Percentiles rank a stretch among this genome's conserved stretches.
These are phyloP conservation scores for Engraulis encrasicolus DNA, from an alignment of 2,113 vertebrate species.

Conservation along the genomic window DNA sequence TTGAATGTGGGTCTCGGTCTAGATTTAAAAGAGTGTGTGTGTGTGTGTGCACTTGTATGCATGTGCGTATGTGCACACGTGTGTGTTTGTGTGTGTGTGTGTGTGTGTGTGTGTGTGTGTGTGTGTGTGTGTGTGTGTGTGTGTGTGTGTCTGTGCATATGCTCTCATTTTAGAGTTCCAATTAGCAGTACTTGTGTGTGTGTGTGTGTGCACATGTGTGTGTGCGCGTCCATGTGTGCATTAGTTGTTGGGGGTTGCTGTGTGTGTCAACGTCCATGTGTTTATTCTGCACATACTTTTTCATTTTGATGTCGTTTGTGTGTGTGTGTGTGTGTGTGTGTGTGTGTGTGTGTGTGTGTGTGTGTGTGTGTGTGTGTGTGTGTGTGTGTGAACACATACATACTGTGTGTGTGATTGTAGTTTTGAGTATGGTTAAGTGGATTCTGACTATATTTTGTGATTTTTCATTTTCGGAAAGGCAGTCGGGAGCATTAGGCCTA, in stretches of 20 bases:
- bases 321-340: background rate
- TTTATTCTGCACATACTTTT: background rate
- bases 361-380: background rate
- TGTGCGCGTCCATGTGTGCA: background rate
- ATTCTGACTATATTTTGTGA: background rate
- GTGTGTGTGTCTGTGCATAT: slow-evolving; percentile 23
- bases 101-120: background rate
- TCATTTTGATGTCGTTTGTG: background rate
- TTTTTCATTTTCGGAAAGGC: background rate
- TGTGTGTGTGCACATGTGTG: slow-evolving; percentile 36
- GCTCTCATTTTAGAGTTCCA: background rate
- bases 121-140: slow-evolving; percentile 30
- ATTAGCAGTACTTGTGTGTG: slow-evolving; percentile 20
- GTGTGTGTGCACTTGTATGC: background rate
- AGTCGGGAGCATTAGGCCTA: background rate
- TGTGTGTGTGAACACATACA: background rate
- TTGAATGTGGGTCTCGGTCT: too few species aligned
- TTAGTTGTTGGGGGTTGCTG: background rate
- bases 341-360: background rate
- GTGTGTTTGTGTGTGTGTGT: too few species aligned
- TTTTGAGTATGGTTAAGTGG: background rate
- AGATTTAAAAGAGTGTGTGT: too few species aligned
- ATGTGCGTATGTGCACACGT: background rate
- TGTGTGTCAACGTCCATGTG: background rate
- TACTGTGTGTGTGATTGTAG: too few species aligned